These are phyloP conservation scores for Pogonomyrmex californicus DNA, from an alignment of 1,140 invertebrate genomes.

Conservation along the genomic window DNA sequence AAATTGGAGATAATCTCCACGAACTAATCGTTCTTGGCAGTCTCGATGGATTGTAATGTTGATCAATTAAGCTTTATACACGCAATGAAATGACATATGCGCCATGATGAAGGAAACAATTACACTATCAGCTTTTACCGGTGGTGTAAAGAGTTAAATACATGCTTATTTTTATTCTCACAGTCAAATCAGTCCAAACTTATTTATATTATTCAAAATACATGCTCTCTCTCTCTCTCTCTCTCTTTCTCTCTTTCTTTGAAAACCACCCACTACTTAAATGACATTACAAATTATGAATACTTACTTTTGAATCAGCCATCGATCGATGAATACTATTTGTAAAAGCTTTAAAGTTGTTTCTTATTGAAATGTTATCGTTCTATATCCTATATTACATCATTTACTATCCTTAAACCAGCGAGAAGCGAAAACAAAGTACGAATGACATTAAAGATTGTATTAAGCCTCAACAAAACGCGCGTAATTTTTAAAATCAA, in stretches of 20 bases:
- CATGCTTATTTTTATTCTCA: too few relatives aligned
- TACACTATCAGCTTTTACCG: too few relatives aligned
- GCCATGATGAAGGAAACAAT: neutral
- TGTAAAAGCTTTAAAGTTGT: slow-evolving; percentile 6
- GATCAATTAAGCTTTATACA: neutral
- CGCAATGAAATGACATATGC: neutral
- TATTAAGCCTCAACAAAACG: too few relatives aligned
- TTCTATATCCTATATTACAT: neutral
- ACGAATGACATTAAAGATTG: too few relatives aligned
- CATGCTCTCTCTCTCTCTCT: neutral
- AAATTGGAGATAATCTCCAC: neutral
- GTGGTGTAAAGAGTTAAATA: too few relatives aligned
- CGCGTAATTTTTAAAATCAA: too few relatives aligned
- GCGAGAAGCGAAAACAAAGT: too few relatives aligned
- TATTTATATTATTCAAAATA: slow-evolving; percentile 28
- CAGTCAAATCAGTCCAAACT: too few relatives aligned
- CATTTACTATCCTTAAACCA: neutral
- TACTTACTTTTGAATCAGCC: slow-evolving; percentile 17
- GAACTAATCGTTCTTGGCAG: neutral
- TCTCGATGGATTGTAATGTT: neutral
- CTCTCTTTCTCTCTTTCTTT: neutral
- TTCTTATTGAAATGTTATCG: neutral
- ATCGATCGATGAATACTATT: neutral
- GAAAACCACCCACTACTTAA: neutral
- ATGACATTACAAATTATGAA: slow-evolving; percentile 6